Conservation (phyloP, 2,797 vertebrate genomes). For the Odontamblyopus lacepedii region DNA sequence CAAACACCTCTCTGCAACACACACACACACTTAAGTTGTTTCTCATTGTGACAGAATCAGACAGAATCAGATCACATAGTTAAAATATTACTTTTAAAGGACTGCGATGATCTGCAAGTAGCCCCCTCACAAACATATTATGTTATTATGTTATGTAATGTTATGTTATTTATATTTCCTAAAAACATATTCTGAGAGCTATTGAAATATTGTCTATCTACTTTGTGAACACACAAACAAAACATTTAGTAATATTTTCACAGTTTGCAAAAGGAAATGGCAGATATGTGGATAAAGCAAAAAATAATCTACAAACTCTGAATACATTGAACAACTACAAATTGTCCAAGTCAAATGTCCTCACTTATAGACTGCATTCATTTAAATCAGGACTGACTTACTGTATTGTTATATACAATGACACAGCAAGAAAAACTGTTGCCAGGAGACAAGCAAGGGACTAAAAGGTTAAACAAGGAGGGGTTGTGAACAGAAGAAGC, state of each 20-base stretch:
- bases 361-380: background rate
- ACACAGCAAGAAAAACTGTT: constrained; percentile 60
- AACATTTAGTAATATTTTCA: too few relatives aligned
- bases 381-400: background rate
- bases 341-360: background rate
- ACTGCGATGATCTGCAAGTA: constrained; percentile 12
- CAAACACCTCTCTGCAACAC: constrained; percentile 76
- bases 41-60: background rate
- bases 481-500: constrained; percentile 39
- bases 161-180: constrained; percentile 5
- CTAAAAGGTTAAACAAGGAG: constrained; percentile 52
- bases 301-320: background rate
- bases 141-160: too few relatives aligned
- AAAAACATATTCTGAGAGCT: constrained; percentile 12
- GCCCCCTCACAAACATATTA: constrained; percentile 15
- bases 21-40: constrained; percentile 1
- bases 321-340: background rate
- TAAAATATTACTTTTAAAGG: background rate
- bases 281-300: background rate
- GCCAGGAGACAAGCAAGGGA: constrained; percentile 45
- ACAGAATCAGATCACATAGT: background rate
- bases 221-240: background rate
- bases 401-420: constrained; percentile 33
- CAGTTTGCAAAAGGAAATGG: background rate
- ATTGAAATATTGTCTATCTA: too few relatives aligned